phyloP scores from a whole-genome alignment of 92 coral and sea anemone genomes.

The Palythoa grandis region DNA sequence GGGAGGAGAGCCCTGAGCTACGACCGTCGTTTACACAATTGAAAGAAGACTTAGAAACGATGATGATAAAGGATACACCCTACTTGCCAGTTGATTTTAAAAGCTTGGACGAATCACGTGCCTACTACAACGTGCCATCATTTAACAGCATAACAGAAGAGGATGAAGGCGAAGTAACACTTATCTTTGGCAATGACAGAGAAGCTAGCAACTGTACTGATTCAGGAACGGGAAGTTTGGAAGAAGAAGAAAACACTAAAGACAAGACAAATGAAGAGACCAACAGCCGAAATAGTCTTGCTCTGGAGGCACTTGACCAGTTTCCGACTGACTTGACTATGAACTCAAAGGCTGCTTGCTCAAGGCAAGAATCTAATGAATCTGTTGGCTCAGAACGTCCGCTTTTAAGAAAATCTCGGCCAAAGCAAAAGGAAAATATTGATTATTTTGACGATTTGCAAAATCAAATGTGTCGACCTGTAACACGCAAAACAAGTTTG shows the following conservation, averaged over 20 bases:
- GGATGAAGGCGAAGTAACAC: conserved; percentile 47
- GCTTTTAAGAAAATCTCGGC: not conserved
- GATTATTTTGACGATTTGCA: conserved; percentile 37
- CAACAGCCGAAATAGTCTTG: not conserved
- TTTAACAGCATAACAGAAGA: conserved; percentile 71
- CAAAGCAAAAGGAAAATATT: not conserved
- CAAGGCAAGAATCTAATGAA: conserved; percentile 24
- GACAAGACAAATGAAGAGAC: not conserved
- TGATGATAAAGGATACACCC: conserved; percentile 85
- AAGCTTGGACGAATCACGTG: conserved; percentile 76
- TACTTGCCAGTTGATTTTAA: conserved; percentile 73
- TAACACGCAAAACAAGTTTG: conserved; percentile 34
- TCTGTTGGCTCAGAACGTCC: conserved; percentile 34
- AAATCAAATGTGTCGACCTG: conserved; percentile 40
- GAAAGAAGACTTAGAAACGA: conserved; percentile 64
- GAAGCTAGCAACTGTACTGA: conserved; percentile 1
- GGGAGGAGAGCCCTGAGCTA: conserved; percentile 70
- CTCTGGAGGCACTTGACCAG: conserved; percentile 15
- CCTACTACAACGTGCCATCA: conserved; percentile 86
- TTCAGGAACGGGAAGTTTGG: conserved; percentile 39
- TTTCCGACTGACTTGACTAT: conserved; percentile 27
- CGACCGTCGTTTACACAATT: conserved; percentile 69
- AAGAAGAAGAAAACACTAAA: not conserved
- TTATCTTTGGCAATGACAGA: not conserved
- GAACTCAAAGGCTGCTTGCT: conserved; percentile 6